These are phyloP conservation scores for Lordiphosa andalusiaca DNA, from an alignment of 2,888 invertebrate genomes.

Conservation along the genomic window DNA sequence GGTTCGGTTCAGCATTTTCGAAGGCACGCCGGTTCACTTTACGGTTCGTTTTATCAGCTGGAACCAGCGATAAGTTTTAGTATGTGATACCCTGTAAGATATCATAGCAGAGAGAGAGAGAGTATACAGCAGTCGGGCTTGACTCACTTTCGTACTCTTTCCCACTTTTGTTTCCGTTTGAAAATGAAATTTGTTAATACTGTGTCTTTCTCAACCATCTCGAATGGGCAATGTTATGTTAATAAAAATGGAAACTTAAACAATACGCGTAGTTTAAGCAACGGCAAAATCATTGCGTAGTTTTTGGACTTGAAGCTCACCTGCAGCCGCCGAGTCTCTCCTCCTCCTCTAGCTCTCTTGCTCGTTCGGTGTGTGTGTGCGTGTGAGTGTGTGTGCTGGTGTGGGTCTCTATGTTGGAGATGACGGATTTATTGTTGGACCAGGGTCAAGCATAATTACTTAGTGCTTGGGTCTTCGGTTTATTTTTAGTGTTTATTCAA, in stretches of 20 bases:
- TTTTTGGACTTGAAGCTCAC: conserved; percentile 29
- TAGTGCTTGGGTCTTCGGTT: conserved; percentile 35
- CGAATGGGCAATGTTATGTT: conserved; percentile 19
- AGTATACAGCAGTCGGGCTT: too few species aligned
- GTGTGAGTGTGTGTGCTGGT: conserved; percentile 33
- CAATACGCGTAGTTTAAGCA: conserved; percentile 30
- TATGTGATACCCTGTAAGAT: too few species aligned
- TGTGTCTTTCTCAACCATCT: too few species aligned
- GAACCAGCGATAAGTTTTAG: too few species aligned
- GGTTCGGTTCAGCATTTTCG: too few species aligned
- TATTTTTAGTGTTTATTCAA: conserved; percentile 68
- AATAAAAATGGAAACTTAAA: conserved; percentile 31
- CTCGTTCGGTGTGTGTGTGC: conserved; percentile 12
- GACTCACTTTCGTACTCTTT: too few species aligned
- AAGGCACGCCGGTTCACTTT: too few species aligned
- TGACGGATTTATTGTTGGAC: conserved; percentile 57
- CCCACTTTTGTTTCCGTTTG: not conserved
- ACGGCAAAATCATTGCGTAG: conserved; percentile 33
- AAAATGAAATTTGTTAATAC: conserved; percentile 3
- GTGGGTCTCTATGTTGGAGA: conserved; percentile 52
- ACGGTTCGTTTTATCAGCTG: too few species aligned
- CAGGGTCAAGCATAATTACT: conserved; percentile 76
- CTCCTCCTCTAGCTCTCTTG: conserved; percentile 29
- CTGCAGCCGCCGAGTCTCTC: conserved; percentile 49
- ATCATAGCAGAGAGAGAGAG: too few species aligned